A percentile compares a stretch with the other conserved stretches of the same genome.
phyloP scores from a whole-genome alignment of 2,888 invertebrate species.

The Dasysyrphus albostriatus region DNA sequence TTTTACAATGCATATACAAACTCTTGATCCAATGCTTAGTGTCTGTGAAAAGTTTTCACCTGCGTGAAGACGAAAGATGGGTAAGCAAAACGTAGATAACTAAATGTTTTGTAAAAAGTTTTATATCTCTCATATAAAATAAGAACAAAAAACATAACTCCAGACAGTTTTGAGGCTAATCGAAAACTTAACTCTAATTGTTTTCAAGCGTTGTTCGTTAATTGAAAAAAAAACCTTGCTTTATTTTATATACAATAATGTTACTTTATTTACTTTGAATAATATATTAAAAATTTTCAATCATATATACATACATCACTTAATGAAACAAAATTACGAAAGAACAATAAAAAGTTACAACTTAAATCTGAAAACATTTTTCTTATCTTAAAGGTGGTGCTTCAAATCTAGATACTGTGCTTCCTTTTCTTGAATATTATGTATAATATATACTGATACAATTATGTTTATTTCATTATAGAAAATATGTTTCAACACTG shows the following conservation, averaged over 20 bases:
- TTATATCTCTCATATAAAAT: no score
- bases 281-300: slow-evolving; percentile 71
- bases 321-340: slow-evolving; percentile 37
- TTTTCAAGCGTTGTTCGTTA: neutral
- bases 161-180: no score
- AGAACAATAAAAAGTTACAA: slow-evolving; percentile 36
- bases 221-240: neutral
- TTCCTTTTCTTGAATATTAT: slow-evolving; percentile 59
- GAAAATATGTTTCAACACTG: slow-evolving; percentile 1
- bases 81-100: no score
- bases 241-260: slow-evolving; percentile 58
- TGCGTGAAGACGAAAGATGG: no score
- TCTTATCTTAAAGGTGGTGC: slow-evolving; percentile 50
- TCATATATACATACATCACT: slow-evolving; percentile 57
- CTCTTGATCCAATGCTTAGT: no score
- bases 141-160: no score
- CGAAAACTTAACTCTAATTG: no score
- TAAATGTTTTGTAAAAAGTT: no score
- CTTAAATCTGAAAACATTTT: slow-evolving; percentile 48
- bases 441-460: slow-evolving; percentile 37
- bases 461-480: slow-evolving; percentile 7
- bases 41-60: no score
- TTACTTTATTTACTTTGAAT: slow-evolving; percentile 72
- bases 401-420: slow-evolving; percentile 43
- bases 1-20: no score